Conservation (phyloP, 2,888 invertebrate species). For the Apodemia zela region DNA sequence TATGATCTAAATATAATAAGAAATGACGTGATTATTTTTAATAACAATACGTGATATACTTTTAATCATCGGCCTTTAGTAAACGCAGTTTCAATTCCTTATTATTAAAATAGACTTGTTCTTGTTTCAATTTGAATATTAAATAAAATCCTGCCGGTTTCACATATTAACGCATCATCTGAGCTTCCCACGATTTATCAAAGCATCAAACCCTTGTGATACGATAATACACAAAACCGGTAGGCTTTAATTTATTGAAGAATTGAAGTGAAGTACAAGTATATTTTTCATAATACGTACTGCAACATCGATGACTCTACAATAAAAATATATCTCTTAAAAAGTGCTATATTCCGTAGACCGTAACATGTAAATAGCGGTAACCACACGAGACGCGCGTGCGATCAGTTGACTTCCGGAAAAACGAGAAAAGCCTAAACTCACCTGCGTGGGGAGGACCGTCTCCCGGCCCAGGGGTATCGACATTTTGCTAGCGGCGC, state of each 20-base stretch:
- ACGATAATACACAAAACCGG: background rate
- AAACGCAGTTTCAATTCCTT: background rate
- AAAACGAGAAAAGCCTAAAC: conserved; percentile 45
- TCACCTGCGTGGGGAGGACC: conserved; percentile 75
- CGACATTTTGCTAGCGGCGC: conserved; percentile 78
- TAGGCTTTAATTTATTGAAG: background rate
- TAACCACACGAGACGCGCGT: conserved; percentile 21
- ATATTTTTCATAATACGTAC: background rate
- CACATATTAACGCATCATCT: background rate
- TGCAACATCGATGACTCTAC: background rate
- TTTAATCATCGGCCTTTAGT: background rate
- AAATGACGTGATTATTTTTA: background rate
- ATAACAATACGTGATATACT: background rate
- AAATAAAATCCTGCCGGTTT: background rate
- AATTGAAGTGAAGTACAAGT: background rate
- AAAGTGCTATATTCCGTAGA: background rate
- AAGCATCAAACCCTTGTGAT: background rate
- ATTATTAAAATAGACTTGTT: background rate
- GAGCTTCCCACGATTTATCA: background rate
- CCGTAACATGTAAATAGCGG: conserved; percentile 17
- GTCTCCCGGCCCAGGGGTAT: conserved; percentile 78
- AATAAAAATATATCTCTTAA: background rate
- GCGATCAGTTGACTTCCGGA: conserved; percentile 30
- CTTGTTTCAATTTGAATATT: background rate
- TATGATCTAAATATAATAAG: background rate